These are phyloP conservation scores for Cheilosia scutellata DNA, from an alignment of 2,888 invertebrate species.

Conservation along the genomic window DNA sequence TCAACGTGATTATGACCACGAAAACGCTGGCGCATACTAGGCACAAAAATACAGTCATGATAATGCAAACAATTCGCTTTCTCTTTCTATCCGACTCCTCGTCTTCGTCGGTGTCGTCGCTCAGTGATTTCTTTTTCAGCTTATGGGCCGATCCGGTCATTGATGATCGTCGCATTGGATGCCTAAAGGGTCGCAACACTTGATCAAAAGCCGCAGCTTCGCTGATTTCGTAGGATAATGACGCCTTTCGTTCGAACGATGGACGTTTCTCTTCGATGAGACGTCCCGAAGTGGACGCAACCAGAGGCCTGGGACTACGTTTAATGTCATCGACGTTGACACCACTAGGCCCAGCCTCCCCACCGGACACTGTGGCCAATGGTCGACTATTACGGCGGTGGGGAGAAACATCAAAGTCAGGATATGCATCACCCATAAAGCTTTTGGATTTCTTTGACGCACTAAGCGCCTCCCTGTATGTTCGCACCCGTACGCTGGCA, in stretches of 20 bases:
- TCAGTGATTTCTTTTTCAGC: slow-evolving; percentile 83
- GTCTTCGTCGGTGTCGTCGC: slow-evolving; percentile 85
- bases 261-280: slow-evolving; percentile 83
- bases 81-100: slow-evolving; percentile 88
- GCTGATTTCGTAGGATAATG: slow-evolving; percentile 82
- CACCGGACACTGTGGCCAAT: slow-evolving; percentile 77
- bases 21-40: slow-evolving; percentile 90
- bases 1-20: slow-evolving; percentile 91
- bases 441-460: slow-evolving; percentile 84
- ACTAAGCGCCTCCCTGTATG: slow-evolving; percentile 83
- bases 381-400: slow-evolving; percentile 84
- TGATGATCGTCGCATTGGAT: slow-evolving; percentile 82
- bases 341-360: slow-evolving; percentile 78
- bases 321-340: slow-evolving; percentile 82
- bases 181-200: slow-evolving; percentile 83
- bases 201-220: slow-evolving; percentile 84
- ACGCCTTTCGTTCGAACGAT: slow-evolving; percentile 83
- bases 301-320: slow-evolving; percentile 83
- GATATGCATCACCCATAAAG: slow-evolving; percentile 83
- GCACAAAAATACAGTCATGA: slow-evolving; percentile 90
- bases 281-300: slow-evolving; percentile 79
- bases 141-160: slow-evolving; percentile 81
- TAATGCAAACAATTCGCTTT: slow-evolving; percentile 89
- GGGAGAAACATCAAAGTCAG: slow-evolving; percentile 83
- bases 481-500: slow-evolving; percentile 83